Base-by-base conservation (phyloP, 2,888 invertebrate genomes). In the Adelphocoris suturalis region DNA sequence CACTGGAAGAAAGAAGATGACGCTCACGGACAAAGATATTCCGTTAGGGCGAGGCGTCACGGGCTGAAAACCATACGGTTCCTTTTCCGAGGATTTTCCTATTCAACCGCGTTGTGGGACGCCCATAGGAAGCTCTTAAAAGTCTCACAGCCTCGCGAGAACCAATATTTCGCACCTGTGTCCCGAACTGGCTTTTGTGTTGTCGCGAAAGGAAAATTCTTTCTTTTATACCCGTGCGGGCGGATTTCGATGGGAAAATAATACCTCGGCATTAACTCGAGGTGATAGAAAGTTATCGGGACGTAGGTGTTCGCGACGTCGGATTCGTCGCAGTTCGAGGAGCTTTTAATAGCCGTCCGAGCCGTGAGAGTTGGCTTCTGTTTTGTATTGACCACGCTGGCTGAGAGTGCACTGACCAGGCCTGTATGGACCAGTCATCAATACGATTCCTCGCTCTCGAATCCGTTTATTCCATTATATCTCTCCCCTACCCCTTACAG, bases 1-100 rank as follows among this genome's bases (percentile, higher is more conserved):
- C 68, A 23, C 23, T 23, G 23, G 68, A 19, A 7, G 27, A 27
- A 68, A 68, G 68, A 23, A 68, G 68, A 68, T 23, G 68, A 13
- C 19, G 19, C 19, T 12, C 9, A 0, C 27, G 68, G 19, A 68
- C 19, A 68, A 68, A 68, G 68, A 23, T 68, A 16, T 14, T 13
- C 52, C 52, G 52, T 52, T 52, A 52, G 52, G 52, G 52, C 61
- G 61, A 19, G 68, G 23, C 68, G 68, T 68, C 68, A 68, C 68
- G 68, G 68, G 13, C 68, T 68, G 68, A 27, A 19, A 68, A 23
- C 68, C 68, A 68, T 68, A 68, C 68, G 68, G 68, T 68, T 57
- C 57, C 68, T 19, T 27, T 16, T 19, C 23, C 68, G 68, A 12
- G 68, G 68, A 68, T 68, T 68, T 68, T 68, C 68, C 68, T 68